Conservation (phyloP, 2,113 vertebrate species). For the Lathamus discolor region DNA sequence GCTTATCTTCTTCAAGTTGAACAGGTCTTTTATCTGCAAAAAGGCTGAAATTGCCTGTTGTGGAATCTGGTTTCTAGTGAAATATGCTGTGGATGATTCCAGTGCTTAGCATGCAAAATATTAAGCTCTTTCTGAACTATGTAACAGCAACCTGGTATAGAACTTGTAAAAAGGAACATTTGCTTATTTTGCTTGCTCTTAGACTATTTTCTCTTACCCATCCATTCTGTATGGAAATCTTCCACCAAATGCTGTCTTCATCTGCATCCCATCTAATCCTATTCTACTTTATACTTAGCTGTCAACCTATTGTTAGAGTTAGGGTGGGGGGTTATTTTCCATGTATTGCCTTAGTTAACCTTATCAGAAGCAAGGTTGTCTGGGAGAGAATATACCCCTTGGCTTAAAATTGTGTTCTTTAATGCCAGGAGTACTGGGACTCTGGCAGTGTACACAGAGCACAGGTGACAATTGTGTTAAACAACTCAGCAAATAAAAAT, state of each 20-base stretch:
- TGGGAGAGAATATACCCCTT: background rate
- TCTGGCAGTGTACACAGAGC: background rate
- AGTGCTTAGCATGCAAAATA: background rate
- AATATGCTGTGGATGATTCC: background rate
- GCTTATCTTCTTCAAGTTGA: background rate
- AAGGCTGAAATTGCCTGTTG: background rate
- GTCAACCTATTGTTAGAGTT: background rate
- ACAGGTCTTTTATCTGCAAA: background rate
- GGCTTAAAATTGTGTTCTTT: background rate
- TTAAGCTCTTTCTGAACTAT: background rate
- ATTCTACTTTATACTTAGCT: background rate
- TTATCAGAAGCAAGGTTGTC: background rate
- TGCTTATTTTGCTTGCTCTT: background rate
- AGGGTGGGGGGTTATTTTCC: background rate
- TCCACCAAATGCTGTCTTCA: background rate
- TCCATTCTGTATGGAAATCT: background rate
- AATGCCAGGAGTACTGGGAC: background rate
- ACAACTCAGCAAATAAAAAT: background rate
- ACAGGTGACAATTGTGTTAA: background rate
- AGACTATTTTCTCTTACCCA: background rate
- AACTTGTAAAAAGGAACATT: background rate
- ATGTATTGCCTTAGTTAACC: background rate
- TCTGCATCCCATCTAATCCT: background rate
- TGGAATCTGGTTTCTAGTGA: background rate
- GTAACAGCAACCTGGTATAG: background rate